Conservation (phyloP, 2,888 invertebrate genomes). For the Embidobia sp. region DNA sequence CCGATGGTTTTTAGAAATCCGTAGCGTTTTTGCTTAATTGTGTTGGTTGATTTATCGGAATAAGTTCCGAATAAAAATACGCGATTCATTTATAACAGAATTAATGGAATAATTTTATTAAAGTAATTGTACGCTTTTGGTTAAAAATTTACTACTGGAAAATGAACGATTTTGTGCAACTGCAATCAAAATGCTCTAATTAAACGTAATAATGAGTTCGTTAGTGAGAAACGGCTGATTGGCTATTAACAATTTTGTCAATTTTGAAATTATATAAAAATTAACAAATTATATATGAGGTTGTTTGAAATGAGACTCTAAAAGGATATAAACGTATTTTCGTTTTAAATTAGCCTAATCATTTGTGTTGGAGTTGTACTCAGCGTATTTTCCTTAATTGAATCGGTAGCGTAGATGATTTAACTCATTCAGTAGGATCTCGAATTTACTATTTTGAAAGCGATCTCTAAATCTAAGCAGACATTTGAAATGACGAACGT, state of each 20-base stretch:
- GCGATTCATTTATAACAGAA: neutral
- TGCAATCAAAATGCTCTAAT: neutral
- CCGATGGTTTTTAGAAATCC: constrained; percentile 4
- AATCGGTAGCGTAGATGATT: constrained; percentile 29
- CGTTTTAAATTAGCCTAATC: constrained; percentile 2
- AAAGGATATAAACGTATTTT: constrained; percentile 16
- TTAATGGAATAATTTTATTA: constrained; percentile 1
- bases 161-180: neutral
- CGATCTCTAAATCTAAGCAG: no score
- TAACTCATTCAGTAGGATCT: no score
- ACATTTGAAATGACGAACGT: no score
- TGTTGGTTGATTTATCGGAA: neutral
- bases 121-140: neutral
- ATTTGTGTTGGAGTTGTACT: neutral
- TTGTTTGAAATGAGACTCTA: neutral
- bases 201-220: neutral
- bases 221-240: neutral
- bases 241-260: constrained; percentile 1
- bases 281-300: neutral
- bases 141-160: neutral
- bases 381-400: constrained; percentile 32
- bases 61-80: neutral
- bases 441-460: no score
- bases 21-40: constrained; percentile 3
- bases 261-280: neutral